Evolutionary conservation across 2,113 vertebrate genomes (phyloP), one percentile per base, ranked within the genome.

Genomic region (Talpa occidentalis): DNA sequence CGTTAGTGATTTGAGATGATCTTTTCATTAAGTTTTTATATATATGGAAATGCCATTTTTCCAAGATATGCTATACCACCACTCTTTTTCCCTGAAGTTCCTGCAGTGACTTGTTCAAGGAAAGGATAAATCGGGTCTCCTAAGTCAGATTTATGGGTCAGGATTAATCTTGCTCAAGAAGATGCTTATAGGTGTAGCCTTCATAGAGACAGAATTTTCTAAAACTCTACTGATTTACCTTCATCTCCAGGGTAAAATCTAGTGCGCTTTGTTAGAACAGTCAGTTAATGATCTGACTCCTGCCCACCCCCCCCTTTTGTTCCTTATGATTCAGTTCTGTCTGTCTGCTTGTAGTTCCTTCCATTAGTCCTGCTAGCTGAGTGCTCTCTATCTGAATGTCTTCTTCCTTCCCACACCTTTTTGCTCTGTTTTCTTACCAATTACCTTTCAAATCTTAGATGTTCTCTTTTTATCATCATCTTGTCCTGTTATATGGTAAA

Each of bases 11-110:
- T 44, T 69, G 74, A 76, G 21, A 26, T 96, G 40, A 40, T 89
- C 62, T 82, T 91, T 76, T 32, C n/a, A 69, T 94, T 90, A 77
- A 32, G n/a, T 56, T 88, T 80, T 78, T 73, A 22, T 78, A 30
- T 35, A 4, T 73, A n/a, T 62, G 35, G 67, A 87, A 40, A n/a
- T 82, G 19, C n/a, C 52, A 0, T 76, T 93, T 83, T 56, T 52
- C 44, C 28, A 54, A 79, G 83, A 90, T 88, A 59, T 85, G 66
- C 69, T 74, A 64, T 60, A 84, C 84, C 80, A 70, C 62, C 47
- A 49, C 47, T 49, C 11, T 49, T 10, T 49, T 49, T 10, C 47
- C 47, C 47, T 49, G 47, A 49, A 49, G 47, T 49, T 49, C 47
- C 12, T 49, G 44, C 47, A 7, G 60, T 69, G 30, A 54, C 54